Evolutionary conservation across 2,888 invertebrate species (phyloP), one percentile per base, ranked within the genome.

Genomic region (Alsophila aescularia): DNA sequence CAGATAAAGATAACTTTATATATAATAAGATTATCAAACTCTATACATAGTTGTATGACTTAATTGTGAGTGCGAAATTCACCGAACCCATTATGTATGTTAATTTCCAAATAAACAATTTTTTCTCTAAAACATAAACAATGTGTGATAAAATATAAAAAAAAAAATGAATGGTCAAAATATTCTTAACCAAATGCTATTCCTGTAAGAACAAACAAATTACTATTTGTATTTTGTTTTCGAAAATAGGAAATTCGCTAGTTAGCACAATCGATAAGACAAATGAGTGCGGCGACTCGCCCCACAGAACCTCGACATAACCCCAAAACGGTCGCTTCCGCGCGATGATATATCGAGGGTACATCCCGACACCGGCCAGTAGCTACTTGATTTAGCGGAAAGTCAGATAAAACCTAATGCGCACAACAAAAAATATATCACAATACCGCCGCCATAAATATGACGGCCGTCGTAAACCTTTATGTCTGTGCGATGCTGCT

Each of bases 341-440:
- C 77, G 68, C 74, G 74, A 85, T 90, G 90, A 90, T 87, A 80
- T 90, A 91, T 83, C 84, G 87, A 82, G 88, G 89, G 87, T 84
- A 85, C 83, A 86, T 89, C 90, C 90, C 88, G 89, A 85, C 90
- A 88, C 83, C 90, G 90, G 90, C 90, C 91, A 90, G 90, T 90
- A 86, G 90, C 85, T 90, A 91, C 91, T 91, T 91, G 90, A 91
- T 91, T 90, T 91, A 91, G 90, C 91, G 91, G 91, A 91, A 91
- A 91, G 85, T 83, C 83, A 91, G 91, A 91, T 91, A 91, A 91
- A 91, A 90, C 89, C 88, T 90, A 90, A 91, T 90, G 90, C 85
- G 88, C 88, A 90, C 89, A 90, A 90, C 90, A 90, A 91, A 91
- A 90, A 91, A 90, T 87, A 89, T 87, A 89, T 89, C 87, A 90